Evolutionary conservation across 92 coral and sea anemone species (phyloP).

Genomic region (Heliopora coerulea): DNA sequence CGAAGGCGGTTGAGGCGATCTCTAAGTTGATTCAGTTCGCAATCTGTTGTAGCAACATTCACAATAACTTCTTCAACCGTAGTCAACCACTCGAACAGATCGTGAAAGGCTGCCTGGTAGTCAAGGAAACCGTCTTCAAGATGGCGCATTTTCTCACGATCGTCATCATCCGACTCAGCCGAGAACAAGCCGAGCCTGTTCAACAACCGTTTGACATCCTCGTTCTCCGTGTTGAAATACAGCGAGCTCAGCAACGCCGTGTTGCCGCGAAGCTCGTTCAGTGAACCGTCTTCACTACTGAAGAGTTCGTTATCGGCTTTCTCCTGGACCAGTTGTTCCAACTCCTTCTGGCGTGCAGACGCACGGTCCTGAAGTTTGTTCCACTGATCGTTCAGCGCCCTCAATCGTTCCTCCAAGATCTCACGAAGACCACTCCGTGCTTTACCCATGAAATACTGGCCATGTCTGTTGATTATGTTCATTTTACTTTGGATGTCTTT

Average conservation of each 20-base stretch:
- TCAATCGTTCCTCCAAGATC: constrained; percentile 89
- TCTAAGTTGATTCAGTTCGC: constrained; percentile 63
- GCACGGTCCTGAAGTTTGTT: constrained; percentile 77
- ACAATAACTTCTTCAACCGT: constrained; percentile 77
- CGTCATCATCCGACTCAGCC: constrained; percentile 45
- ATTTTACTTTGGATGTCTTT: constrained; percentile 84
- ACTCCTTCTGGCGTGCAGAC: constrained; percentile 66
- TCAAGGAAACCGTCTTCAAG: constrained; percentile 71
- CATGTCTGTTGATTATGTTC: constrained; percentile 80
- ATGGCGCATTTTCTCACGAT: constrained; percentile 47
- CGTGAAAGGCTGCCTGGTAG: constrained; percentile 82
- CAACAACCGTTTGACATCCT: constrained; percentile 25
- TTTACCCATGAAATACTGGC: constrained; percentile 59
- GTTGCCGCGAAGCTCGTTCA: constrained; percentile 69
- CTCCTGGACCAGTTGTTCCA: constrained; percentile 69
- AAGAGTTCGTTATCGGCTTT: constrained; percentile 31
- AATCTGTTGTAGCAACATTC: constrained; percentile 58
- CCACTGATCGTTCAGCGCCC: constrained; percentile 86
- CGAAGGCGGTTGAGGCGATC: constrained; percentile 73
- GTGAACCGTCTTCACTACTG: constrained; percentile 43
- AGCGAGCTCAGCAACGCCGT: constrained; percentile 81
- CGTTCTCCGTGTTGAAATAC: constrained; percentile 47
- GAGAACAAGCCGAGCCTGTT: constrained; percentile 31
- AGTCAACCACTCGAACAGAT: constrained; percentile 86
- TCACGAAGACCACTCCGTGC: constrained; percentile 77